These are phyloP conservation scores for Alligator mississippiensis DNA, from an alignment of 2,113 vertebrate species.

Conservation along the genomic window DNA sequence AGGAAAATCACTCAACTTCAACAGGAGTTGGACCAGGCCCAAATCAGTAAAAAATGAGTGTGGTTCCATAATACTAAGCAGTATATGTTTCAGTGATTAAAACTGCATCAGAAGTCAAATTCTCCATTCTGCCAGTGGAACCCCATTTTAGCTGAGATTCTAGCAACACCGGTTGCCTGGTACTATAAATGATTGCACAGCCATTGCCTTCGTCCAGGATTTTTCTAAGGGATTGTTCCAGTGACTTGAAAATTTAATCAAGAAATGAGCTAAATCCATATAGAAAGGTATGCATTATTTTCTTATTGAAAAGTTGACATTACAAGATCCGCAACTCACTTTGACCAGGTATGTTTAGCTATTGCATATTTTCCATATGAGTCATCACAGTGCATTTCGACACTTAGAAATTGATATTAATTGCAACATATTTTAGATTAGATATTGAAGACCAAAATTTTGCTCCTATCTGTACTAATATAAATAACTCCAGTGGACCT, in stretches of 20 bases:
- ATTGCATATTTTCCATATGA: neutral
- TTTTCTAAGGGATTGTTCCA: slow-evolving; percentile 7
- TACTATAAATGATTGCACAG: neutral
- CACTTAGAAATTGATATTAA: neutral
- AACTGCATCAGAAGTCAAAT: neutral
- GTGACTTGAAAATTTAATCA: slow-evolving; percentile 2
- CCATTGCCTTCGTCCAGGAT: slow-evolving; percentile 14
- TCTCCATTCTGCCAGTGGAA: neutral
- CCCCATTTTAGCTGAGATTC: neutral
- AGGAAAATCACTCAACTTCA: neutral
- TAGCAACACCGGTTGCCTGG: neutral
- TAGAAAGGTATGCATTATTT: neutral
- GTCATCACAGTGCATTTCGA: neutral
- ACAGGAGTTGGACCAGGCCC: neutral
- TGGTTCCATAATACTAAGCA: neutral
- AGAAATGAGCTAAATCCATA: neutral
- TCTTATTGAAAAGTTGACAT: neutral
- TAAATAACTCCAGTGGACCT: neutral
- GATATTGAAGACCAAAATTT: neutral
- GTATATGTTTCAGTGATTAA: neutral
- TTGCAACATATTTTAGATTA: neutral
- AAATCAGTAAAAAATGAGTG: neutral
- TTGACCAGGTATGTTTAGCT: neutral
- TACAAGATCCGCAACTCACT: rapidly evolving
- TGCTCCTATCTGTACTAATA: neutral